A percentile compares a stretch with the other conserved stretches of the same genome.
Evolutionary conservation across 2,888 invertebrate genomes (phyloP).

Genomic region (Psylliodes chrysocephalus): DNA sequence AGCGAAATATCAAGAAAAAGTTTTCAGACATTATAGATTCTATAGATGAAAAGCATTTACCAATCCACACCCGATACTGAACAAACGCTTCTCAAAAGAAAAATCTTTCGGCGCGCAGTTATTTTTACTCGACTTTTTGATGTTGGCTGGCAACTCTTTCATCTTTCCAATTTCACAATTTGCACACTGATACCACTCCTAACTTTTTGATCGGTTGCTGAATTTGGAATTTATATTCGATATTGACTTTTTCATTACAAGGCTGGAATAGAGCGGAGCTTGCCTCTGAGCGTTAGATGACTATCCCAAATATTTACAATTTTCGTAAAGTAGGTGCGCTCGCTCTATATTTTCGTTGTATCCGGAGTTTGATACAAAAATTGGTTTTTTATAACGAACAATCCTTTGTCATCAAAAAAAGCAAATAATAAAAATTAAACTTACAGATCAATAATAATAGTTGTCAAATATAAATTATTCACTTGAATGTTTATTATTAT

Average conservation of each 20-base stretch:
- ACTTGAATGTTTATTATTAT: no score
- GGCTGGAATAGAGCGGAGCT: conserved; percentile 11
- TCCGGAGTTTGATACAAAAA: conserved; percentile 7
- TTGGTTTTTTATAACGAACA: background rate
- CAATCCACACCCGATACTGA: conserved; percentile 7
- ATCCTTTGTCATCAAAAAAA: no score
- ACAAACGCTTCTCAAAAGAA: conserved; percentile 17
- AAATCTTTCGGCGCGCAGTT: conserved; percentile 23
- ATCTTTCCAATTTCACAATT: conserved; percentile 42
- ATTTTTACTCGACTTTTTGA: conserved; percentile 29
- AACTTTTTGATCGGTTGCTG: conserved; percentile 35
- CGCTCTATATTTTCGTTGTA: conserved; percentile 9
- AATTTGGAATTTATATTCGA: conserved; percentile 38
- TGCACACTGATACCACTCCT: conserved; percentile 40
- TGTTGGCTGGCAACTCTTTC: conserved; percentile 34
- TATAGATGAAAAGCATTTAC: conserved; percentile 21
- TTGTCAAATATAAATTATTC: no score
- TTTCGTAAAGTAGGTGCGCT: conserved; percentile 9
- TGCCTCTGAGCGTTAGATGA: conserved; percentile 19
- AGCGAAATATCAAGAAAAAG: background rate
- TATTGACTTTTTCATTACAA: conserved; percentile 31
- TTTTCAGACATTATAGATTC: conserved; percentile 16
- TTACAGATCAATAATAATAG: no score
- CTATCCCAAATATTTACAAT: conserved; percentile 33
- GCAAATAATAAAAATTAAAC: no score